Base-by-base conservation (phyloP, 1,140 invertebrate genomes). In the Macrostomum lignano region DNA sequence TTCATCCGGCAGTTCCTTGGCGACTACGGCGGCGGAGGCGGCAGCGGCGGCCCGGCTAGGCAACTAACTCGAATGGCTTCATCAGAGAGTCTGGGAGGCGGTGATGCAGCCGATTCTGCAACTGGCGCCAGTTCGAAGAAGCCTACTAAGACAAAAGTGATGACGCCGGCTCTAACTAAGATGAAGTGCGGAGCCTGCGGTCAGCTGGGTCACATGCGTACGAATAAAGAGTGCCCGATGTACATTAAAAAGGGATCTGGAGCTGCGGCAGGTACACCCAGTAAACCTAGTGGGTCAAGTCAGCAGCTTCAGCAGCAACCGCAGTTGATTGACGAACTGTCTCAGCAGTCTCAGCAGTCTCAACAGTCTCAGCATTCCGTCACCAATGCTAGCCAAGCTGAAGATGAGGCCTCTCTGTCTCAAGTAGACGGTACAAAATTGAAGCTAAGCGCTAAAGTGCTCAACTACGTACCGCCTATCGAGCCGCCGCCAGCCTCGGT, bases 171-270 rank as follows among this genome's bases (percentile, higher is more conserved):
- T 20, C 19, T 33, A 10, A 19, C 13, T 34, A 25, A 67, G 60
- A 62, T 96, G 13, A 69, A 67, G 61, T 98, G 88, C 58, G 82
- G 86, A 11, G 84, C 86, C 10, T 96, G 88, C 60, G 84, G 84
- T 3, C 73, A 78, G 47, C 63, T 67, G 25, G 71, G 71, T 25
- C 71, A 73, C 45, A 73, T 73, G 71, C 58, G 81, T 29, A 94
- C 86, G 1, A 94, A 94, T 52, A 86, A 86, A 51, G 74, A 81
- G 1, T 93, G 86, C 58, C 84, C 84, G 0, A 52, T 82, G 24
- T 93, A 88, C 51, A 73, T 31, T 21, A 35, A 35, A 14, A 17
- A n/a, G 7, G 38, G 26, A 17, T 14, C 31, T 2, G 22, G 13
- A 2, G 29, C 30, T n/a, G 31, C 31, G 3, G 32, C 31, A 2